Conservation (phyloP, 2,113 vertebrate species). For the Puma concolor region DNA sequence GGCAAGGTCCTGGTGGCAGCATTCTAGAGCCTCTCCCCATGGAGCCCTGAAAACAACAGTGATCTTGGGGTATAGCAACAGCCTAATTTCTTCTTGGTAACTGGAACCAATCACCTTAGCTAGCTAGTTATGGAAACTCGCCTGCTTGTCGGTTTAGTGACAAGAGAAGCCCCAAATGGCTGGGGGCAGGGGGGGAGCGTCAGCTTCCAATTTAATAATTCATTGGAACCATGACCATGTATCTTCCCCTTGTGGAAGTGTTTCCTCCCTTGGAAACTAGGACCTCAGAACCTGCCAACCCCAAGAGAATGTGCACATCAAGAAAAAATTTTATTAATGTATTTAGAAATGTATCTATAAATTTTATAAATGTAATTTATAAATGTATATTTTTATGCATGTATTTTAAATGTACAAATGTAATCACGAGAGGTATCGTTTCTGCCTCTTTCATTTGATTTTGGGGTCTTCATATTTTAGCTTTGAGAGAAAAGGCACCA, state of each 20-base stretch:
- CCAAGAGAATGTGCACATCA: background rate
- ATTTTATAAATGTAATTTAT: background rate
- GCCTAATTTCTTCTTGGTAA: background rate
- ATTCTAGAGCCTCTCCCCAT: background rate
- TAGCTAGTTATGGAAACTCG: background rate
- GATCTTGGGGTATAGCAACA: background rate
- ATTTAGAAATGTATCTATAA: too few relatives aligned
- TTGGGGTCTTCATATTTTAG: background rate
- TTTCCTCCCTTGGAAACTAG: background rate
- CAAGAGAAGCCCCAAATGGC: background rate
- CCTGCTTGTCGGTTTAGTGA: background rate
- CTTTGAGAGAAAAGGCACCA: background rate
- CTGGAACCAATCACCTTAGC: background rate
- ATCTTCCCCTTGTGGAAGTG: background rate
- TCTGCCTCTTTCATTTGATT: background rate
- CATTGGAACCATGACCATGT: background rate
- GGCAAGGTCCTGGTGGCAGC: background rate
- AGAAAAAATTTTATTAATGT: background rate
- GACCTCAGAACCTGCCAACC: background rate
- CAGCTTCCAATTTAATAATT: background rate
- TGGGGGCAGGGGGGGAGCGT: rapidly evolving
- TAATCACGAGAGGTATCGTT: background rate
- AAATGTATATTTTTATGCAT: too few relatives aligned
- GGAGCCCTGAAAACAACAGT: background rate
- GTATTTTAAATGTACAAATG: background rate